phyloP scores from a whole-genome alignment of 2,113 vertebrate genomes.

The Panthera uncia region DNA sequence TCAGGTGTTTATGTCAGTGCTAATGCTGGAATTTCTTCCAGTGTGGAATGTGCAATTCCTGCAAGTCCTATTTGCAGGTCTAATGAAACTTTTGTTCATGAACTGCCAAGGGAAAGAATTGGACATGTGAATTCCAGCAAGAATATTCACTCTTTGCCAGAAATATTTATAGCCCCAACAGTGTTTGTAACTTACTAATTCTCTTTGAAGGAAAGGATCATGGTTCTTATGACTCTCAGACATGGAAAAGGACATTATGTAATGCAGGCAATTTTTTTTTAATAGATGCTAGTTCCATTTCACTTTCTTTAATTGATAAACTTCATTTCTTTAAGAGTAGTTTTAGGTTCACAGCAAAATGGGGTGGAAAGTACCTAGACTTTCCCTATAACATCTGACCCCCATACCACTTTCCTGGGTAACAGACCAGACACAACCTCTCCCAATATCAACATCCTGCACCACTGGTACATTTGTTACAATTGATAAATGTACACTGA shows the following conservation, averaged over 20 bases:
- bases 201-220: not conserved
- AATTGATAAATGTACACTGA: not conserved
- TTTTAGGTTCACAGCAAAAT: not conserved
- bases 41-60: too few species aligned
- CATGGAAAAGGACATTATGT: not conserved
- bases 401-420: too few species aligned
- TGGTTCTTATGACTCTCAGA: not conserved
- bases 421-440: not conserved
- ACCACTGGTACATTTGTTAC: not conserved
- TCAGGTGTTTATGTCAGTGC: not conserved
- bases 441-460: too few species aligned
- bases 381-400: not conserved
- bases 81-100: not conserved
- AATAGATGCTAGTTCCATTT: not conserved
- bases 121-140: not conserved
- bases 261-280: not conserved
- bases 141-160: not conserved
- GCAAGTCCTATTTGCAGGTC: not conserved
- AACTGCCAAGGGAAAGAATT: not conserved
- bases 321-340: not conserved
- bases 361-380: not conserved
- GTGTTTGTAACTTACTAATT: not conserved
- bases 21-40: not conserved
- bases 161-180: not conserved
- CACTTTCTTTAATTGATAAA: not conserved